Evolutionary conservation across 2,797 vertebrate species (phyloP), one percentile per base, ranked within the genome.

Genomic region (Karalla daura): DNA sequence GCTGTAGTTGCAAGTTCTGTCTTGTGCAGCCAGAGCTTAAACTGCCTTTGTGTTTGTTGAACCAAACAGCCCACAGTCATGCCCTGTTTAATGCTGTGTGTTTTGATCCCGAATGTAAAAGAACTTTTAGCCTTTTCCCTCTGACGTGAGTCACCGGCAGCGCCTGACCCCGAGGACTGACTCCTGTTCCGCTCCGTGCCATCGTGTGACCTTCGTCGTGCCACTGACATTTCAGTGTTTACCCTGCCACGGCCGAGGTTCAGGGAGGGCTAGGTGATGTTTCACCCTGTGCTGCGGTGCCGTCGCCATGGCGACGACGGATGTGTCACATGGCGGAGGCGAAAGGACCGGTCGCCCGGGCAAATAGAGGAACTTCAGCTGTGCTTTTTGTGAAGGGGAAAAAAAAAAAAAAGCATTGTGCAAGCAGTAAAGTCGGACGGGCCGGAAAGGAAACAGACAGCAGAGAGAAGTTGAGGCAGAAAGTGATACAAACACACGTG

Each of bases 161-260:
- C 74, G 35, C 63, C 65, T 52, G 67, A 73, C 64, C n/a, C 37
- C 3, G 9, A 49, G 50, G 27, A 24, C 17, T 15, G 44, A 17
- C 67, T 50, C 0, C 14, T 58, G 39, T 68, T 27, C 67, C 63
- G 32, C n/a, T 2, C 3, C 6, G 54, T 41, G 73, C 32, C 65
- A 25, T n/a, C n/a, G n/a, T 40, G 75, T 69, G 80, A 78, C 74
- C 61, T 72, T 63, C 15, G 21, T 37, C 47, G 49, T 40, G 52
- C 18, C 50, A 39, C 2, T 79, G 82, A 77, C 77, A 82, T 89
- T 83, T 83, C 37, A 14, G 27, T 77, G 60, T 87, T 81, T 76
- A 69, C 76, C 36, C 41, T 71, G 40, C 33, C 62, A 58, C 73
- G 55, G 74, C 65, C 27, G 8, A 43, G 75, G 66, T 65, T 81